Conservation (phyloP, 2,888 invertebrate genomes). For the Drosophila putrida region DNA sequence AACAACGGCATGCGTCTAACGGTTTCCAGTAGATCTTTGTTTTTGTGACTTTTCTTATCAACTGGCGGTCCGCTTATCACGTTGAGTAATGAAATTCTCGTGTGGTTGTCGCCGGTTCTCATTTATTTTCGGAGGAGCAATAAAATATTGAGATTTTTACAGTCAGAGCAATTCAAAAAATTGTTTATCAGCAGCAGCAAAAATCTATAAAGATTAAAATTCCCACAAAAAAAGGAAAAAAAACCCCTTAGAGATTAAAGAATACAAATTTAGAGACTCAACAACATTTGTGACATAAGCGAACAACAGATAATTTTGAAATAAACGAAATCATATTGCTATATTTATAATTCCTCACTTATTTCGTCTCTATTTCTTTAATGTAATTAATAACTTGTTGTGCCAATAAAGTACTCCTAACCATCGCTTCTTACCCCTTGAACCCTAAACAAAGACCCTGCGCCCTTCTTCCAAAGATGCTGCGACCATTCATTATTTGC, state of each 20-base stretch:
- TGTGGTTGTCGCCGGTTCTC: constrained; percentile 45
- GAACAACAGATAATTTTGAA: constrained; percentile 49
- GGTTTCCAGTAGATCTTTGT: constrained; percentile 48
- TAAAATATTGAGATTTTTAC: constrained; percentile 63
- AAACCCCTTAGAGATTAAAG: constrained; percentile 25
- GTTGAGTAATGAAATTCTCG: constrained; percentile 59
- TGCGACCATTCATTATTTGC: constrained; percentile 42
- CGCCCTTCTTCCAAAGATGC: constrained; percentile 53
- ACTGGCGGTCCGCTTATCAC: constrained; percentile 61
- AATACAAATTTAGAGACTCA: constrained; percentile 13
- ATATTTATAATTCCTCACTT: constrained; percentile 36
- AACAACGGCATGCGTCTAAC: constrained; percentile 43
- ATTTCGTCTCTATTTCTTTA: constrained; percentile 4
- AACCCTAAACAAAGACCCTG: constrained; percentile 33
- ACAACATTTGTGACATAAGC: constrained; percentile 60
- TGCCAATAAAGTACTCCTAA: constrained; percentile 61
- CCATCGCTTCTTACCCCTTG: constrained; percentile 46
- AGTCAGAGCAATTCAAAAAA: constrained; percentile 36
- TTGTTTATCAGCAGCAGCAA: constrained; percentile 60
- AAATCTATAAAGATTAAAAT: constrained; percentile 54
- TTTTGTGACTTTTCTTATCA: constrained; percentile 44
- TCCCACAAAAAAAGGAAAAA: constrained; percentile 18
- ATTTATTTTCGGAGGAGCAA: constrained; percentile 48
- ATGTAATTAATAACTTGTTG: constrained; percentile 75
- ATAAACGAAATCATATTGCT: constrained; percentile 53